Evolutionary conservation across 2,888 invertebrate species (phyloP).

Genomic region (Temnothorax unifasciatus): DNA sequence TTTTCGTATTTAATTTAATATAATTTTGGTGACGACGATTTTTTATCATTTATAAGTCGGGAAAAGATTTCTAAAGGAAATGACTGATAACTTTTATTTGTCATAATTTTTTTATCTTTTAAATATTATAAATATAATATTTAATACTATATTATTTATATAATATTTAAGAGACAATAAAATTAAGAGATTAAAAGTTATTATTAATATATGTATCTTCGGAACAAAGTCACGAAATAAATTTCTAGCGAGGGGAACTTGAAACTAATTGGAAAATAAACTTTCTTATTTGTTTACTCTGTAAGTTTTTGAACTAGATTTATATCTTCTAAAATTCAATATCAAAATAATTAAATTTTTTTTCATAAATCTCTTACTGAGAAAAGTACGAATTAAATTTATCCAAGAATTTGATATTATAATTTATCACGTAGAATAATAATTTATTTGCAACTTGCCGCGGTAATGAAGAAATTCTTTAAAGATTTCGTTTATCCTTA

Average conservation of each 20-base stretch:
- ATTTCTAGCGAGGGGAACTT: neutral
- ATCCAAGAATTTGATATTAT: neutral
- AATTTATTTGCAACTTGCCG: constrained; percentile 22
- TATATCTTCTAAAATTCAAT: neutral
- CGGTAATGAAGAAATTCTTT: neutral
- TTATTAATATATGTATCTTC: neutral
- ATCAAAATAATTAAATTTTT: neutral
- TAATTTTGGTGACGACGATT: neutral
- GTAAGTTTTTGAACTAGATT: neutral
- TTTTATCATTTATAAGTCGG: neutral
- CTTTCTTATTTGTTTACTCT: neutral
- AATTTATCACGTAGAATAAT: neutral
- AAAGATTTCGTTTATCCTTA: neutral
- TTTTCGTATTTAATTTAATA: neutral
- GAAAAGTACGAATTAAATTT: neutral
- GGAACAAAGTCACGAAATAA: neutral
- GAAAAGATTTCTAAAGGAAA: neutral
- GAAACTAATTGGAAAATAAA: constrained; percentile 25
- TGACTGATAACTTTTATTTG: neutral
- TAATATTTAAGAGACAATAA: neutral
- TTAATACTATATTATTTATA: too few species aligned
- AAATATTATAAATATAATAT: neutral
- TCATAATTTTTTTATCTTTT: neutral
- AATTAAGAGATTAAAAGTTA: neutral
- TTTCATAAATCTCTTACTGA: neutral